Evolutionary conservation across 2,888 invertebrate genomes (phyloP).

Genomic region (Papilio elwesi): DNA sequence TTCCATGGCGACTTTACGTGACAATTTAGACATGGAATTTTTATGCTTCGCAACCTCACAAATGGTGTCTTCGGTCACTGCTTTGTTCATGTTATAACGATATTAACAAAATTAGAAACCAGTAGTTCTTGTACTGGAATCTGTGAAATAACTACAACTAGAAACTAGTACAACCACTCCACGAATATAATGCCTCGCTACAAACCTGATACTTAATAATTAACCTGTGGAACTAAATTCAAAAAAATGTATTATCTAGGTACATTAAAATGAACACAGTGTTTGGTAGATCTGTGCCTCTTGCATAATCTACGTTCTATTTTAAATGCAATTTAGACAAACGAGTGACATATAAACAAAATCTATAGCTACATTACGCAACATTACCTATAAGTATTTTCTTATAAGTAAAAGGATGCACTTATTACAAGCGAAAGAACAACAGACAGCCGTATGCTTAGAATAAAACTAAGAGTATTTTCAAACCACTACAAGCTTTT

Average conservation of each 20-base stretch:
- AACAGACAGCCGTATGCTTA: slow-evolving; percentile 41
- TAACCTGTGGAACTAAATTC: slow-evolving; percentile 30
- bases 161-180: slow-evolving; percentile 11
- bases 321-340: slow-evolving; percentile 63
- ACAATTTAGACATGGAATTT: neutral
- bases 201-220: slow-evolving; percentile 30
- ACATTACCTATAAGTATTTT: slow-evolving; percentile 34
- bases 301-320: slow-evolving; percentile 54
- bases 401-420: slow-evolving; percentile 30
- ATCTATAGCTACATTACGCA: slow-evolving; percentile 41
- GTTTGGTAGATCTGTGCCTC: slow-evolving; percentile 68
- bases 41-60: neutral
- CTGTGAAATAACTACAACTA: slow-evolving; percentile 3
- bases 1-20: neutral
- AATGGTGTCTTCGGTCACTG: neutral
- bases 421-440: slow-evolving; percentile 16
- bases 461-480: slow-evolving; percentile 60
- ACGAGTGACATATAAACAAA: slow-evolving; percentile 45
- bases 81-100: neutral
- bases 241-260: slow-evolving; percentile 40
- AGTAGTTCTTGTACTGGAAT: neutral
- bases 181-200: slow-evolving; percentile 14
- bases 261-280: slow-evolving; percentile 69
- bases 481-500: slow-evolving; percentile 42
- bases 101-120: neutral